A percentile compares a stretch with the other conserved stretches of the same genome.
Evolutionary conservation across 2,797 vertebrate genomes (phyloP).

Genomic region (Xenopus petersii): DNA sequence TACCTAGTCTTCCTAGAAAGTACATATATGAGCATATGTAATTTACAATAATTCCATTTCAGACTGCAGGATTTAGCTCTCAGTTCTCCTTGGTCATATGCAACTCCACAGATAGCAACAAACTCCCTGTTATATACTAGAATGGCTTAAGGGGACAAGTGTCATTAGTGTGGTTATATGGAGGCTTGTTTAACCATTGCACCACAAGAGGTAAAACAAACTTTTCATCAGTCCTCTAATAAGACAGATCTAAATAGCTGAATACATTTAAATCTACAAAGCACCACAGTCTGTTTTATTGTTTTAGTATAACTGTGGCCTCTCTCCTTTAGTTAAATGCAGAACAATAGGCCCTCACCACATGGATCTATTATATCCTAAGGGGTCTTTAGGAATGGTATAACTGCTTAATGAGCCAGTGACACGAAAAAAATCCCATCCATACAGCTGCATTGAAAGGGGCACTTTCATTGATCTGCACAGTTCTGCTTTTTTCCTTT

Average conservation of each 20-base stretch:
- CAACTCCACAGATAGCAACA: no score
- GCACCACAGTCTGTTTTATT: constrained; percentile 70
- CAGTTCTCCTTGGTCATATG: no score
- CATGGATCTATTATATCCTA: constrained; percentile 77
- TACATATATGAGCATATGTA: no score
- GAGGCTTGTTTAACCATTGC: constrained; percentile 52
- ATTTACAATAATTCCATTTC: no score
- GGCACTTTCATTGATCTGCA: constrained; percentile 76
- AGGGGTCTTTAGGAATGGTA: constrained; percentile 65
- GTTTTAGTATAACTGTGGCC: constrained; percentile 69
- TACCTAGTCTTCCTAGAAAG: no score
- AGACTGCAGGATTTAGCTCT: no score
- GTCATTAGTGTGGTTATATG: constrained; percentile 52
- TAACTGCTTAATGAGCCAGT: constrained; percentile 78
- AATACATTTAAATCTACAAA: constrained; percentile 69
- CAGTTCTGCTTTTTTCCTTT: constrained; percentile 68
- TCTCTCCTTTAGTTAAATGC: constrained; percentile 65
- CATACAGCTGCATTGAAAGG: constrained; percentile 71
- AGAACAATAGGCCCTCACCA: constrained; percentile 68
- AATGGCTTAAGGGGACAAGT: constrained; percentile 2
- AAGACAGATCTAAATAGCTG: constrained; percentile 57
- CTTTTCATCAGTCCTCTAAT: constrained; percentile 53
- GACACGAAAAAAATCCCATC: constrained; percentile 75
- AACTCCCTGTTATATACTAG: not conserved
- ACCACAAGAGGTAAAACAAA: constrained; percentile 53